These are phyloP conservation scores for Epinephelus moara DNA, from an alignment of 2,113 vertebrate genomes.

Conservation along the genomic window DNA sequence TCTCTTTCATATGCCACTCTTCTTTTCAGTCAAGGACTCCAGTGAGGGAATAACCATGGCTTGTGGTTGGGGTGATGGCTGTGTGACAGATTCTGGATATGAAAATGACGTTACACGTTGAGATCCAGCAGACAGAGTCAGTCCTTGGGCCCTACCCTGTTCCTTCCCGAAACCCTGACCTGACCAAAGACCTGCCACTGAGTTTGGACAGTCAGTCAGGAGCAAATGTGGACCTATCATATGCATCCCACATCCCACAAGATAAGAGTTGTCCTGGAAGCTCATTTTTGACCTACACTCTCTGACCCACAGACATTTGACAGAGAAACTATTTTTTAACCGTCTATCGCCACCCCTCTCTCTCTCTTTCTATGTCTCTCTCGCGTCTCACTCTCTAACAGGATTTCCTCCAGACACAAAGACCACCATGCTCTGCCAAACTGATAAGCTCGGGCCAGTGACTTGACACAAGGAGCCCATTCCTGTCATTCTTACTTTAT, in stretches of 20 bases:
- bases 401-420: slow-evolving; percentile 87
- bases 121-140: slow-evolving; percentile 16
- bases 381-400: slow-evolving; percentile 55
- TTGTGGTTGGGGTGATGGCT: not conserved
- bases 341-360: slow-evolving; percentile 6
- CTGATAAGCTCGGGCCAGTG: slow-evolving; percentile 71
- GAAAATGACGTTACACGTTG: slow-evolving; percentile 29
- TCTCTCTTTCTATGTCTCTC: slow-evolving; percentile 1
- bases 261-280: slow-evolving; percentile 5
- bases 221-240: too few species aligned
- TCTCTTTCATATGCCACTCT: not conserved
- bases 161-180: slow-evolving; percentile 40
- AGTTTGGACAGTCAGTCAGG: not conserved
- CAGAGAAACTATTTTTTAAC: slow-evolving; percentile 50
- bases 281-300: slow-evolving; percentile 13
- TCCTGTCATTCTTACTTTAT: slow-evolving; percentile 78
- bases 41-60: not conserved
- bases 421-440: slow-evolving; percentile 68
- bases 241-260: slow-evolving; percentile 2
- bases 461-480: slow-evolving; percentile 65
- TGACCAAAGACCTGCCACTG: slow-evolving; percentile 10
- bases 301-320: slow-evolving; percentile 15
- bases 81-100: slow-evolving; percentile 10
- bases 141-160: slow-evolving; percentile 11
- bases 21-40: not conserved